Evolutionary conservation across 2,113 vertebrate species (phyloP), one percentile per base, ranked within the genome.

Genomic region (Dipodomys merriami): DNA sequence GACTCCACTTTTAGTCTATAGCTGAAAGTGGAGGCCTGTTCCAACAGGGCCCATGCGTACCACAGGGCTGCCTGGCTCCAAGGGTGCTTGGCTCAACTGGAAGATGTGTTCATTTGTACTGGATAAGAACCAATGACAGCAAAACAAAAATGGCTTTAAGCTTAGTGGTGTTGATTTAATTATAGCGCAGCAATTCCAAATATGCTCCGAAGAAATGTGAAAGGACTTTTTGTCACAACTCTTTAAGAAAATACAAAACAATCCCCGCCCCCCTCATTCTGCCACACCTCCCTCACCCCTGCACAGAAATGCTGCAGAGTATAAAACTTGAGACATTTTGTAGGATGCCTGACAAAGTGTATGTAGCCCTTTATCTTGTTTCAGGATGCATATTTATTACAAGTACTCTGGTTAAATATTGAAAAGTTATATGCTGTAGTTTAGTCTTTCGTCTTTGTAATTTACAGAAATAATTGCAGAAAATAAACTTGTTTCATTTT

Each of bases 321-420:
- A 71, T 97, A 95, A 98, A 97, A 98, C 97, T 97, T 98, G 98
- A 97, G 98, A 95, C 86, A 79, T 98, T 98, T 98, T 97, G 94
- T 98, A 97, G 97, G 96, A 96, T 96, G 95, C 97, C 95, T 98
- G 97, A 97, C 93, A 94, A 81, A 96, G 96, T 97, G 96, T 97
- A 98, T 97, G 96, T 97, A 98, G 97, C 97, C 93, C 96, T 97
- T 94, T 96, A 97, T 94, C 96, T 97, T 95, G 91, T 97, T 98
- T 98, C 96, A 93, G 95, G 98, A 98, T 94, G 83, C 96, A 77
- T 98, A 98, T 98, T 98, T 98, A 98, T 98, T 98, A 97, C 96
- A 96, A 96, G 97, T 98, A 98, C 96, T 97, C 97, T 97, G 98
- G 98, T 98, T 97, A 97, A 97, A 97, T 98, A 97, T 97, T 98